phyloP scores from a whole-genome alignment of 2,113 vertebrate genomes.

The Menura novaehollandiae region DNA sequence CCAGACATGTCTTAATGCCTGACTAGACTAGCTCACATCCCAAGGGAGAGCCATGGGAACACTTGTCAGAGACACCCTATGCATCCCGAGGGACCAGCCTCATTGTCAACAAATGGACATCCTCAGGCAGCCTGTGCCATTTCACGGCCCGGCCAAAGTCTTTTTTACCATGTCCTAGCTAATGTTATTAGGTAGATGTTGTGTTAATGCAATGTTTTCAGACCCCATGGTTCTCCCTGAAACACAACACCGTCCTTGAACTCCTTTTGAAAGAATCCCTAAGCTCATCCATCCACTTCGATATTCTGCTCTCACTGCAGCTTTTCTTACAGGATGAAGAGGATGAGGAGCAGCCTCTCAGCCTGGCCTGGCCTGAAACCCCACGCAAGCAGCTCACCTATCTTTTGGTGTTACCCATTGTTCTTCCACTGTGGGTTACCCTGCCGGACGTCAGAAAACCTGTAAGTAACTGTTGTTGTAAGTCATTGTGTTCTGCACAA shows the following conservation, averaged over 20 bases:
- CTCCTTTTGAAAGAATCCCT: not conserved
- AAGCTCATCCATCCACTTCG: not conserved
- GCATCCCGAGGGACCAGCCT: not conserved
- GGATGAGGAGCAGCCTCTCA: conserved; percentile 90
- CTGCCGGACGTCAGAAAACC: conserved; percentile 93
- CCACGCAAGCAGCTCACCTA: conserved; percentile 84
- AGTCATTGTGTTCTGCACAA: not conserved
- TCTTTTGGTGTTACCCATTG: conserved; percentile 88
- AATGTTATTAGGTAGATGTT: not conserved
- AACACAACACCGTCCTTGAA: not conserved
- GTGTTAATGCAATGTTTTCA: not conserved
- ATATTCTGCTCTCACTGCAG: not conserved
- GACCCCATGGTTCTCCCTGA: accelerated
- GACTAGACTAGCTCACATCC: not conserved
- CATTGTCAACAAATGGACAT: not conserved
- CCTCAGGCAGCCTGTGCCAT: not conserved
- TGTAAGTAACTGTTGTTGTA: conserved; percentile 69
- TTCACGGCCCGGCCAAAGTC: not conserved
- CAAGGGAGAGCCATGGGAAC: not conserved
- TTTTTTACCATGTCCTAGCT: not conserved
- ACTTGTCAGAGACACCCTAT: not conserved
- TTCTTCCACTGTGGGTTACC: conserved; percentile 89
- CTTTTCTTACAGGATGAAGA: conserved; percentile 74
- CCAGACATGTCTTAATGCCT: not conserved
- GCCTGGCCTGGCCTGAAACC: conserved; percentile 90